Percentiles rank a stretch among this genome's conserved stretches.
phyloP scores from a whole-genome alignment of 2,113 vertebrate genomes.

The Centropus unirufus region DNA sequence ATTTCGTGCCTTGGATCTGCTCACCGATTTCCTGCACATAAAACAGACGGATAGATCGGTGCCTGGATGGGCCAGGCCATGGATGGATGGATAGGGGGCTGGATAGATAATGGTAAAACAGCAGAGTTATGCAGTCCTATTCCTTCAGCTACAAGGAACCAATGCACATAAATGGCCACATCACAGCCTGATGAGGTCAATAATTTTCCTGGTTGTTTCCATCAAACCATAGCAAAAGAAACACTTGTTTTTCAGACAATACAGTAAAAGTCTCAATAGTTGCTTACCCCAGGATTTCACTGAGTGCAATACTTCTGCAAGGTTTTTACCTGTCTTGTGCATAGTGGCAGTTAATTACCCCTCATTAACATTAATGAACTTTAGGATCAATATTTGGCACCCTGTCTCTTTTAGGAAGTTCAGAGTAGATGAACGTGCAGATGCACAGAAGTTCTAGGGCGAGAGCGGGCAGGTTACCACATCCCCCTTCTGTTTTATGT shows the following conservation, averaged over 20 bases:
- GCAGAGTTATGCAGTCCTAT: background rate
- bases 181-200: background rate
- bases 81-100: no score
- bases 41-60: background rate
- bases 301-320: background rate
- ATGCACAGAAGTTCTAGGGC: rapidly evolving
- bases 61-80: rapidly evolving
- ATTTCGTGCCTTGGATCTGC: background rate
- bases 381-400: background rate
- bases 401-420: background rate
- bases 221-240: background rate
- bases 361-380: no score
- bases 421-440: rapidly evolving
- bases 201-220: background rate
- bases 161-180: no score
- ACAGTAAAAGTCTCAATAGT: rapidly evolving
- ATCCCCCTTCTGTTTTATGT: rapidly evolving
- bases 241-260: no score
- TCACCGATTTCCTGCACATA: background rate
- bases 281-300: background rate
- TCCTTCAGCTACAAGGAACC: background rate
- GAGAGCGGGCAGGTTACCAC: rapidly evolving
- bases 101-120: no score
- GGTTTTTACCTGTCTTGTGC: background rate
- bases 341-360: background rate